Evolutionary conservation across 1,140 invertebrate genomes (phyloP).

Genomic region (Spodoptera litura): DNA sequence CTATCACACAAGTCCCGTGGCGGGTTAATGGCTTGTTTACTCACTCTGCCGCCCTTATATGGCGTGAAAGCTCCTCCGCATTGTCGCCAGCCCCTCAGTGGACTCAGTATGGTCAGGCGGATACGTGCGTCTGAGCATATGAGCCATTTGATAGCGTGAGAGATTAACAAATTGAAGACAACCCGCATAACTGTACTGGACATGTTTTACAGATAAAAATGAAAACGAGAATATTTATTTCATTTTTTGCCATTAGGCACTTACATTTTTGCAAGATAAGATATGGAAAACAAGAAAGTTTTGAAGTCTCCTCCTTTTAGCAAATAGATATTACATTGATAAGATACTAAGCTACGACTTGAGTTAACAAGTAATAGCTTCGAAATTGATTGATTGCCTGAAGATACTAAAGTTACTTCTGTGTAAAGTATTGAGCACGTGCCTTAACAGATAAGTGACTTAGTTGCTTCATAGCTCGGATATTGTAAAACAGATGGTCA

Average conservation of each 20-base stretch:
- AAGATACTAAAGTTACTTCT: slow-evolving; percentile 21
- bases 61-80: slow-evolving; percentile 80
- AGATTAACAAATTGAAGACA: slow-evolving; percentile 55
- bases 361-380: background rate
- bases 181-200: slow-evolving; percentile 31
- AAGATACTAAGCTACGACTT: slow-evolving; percentile 1
- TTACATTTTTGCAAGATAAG: background rate
- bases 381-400: slow-evolving; percentile 7
- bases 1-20: slow-evolving; percentile 66
- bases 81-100: slow-evolving; percentile 71
- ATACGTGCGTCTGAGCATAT: slow-evolving; percentile 57
- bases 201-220: slow-evolving; percentile 13
- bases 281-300: slow-evolving; percentile 1
- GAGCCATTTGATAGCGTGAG: slow-evolving; percentile 52
- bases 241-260: background rate
- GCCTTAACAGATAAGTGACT: background rate
- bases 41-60: slow-evolving; percentile 73
- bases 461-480: slow-evolving; percentile 54
- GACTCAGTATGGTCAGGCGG: slow-evolving; percentile 57
- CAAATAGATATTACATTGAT: background rate
- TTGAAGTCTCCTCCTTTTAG: background rate
- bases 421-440: slow-evolving; percentile 13
- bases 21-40: slow-evolving; percentile 79
- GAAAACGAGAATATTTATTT: background rate
- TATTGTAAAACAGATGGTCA: slow-evolving; percentile 80